These are phyloP conservation scores for Aphidius gifuensis DNA, from an alignment of 1,140 invertebrate genomes.

Conservation along the genomic window DNA sequence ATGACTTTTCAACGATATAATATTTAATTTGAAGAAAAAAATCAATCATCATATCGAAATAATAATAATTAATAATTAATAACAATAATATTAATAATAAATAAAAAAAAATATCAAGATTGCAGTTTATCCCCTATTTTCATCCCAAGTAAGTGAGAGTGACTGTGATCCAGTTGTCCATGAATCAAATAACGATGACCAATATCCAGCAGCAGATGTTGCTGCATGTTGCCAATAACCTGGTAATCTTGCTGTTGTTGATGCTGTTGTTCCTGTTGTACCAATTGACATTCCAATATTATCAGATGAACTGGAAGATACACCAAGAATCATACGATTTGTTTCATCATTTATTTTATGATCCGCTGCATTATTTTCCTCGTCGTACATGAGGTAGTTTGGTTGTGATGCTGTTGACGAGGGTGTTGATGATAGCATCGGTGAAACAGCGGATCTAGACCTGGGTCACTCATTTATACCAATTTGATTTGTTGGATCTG, in stretches of 20 bases:
- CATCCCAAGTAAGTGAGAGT: conserved; percentile 42
- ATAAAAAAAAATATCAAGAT: too few species aligned
- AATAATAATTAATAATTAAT: too few species aligned
- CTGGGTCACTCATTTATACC: conserved; percentile 49
- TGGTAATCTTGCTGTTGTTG: conserved; percentile 36
- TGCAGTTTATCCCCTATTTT: conserved; percentile 39
- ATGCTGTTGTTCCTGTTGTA: conserved; percentile 6
- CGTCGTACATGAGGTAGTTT: conserved; percentile 50
- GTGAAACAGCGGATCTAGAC: conserved; percentile 51
- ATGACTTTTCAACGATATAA: too few species aligned
- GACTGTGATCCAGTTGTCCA: conserved; percentile 48
- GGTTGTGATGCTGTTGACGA: conserved; percentile 50
- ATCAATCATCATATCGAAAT: too few species aligned
- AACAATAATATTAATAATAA: too few species aligned
- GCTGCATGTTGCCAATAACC: conserved; percentile 50
- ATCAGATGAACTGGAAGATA: conserved; percentile 19
- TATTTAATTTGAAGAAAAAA: too few species aligned
- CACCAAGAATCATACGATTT: conserved; percentile 24
- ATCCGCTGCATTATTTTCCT: conserved; percentile 47
- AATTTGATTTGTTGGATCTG: conserved; percentile 19
- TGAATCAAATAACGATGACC: conserved; percentile 50
- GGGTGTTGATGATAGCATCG: conserved; percentile 50
- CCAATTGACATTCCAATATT: conserved; percentile 35
- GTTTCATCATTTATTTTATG: conserved; percentile 40
- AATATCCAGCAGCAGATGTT: conserved; percentile 40